phyloP scores from a whole-genome alignment of 2,797 vertebrate genomes.

The Poeciliopsis infans region DNA sequence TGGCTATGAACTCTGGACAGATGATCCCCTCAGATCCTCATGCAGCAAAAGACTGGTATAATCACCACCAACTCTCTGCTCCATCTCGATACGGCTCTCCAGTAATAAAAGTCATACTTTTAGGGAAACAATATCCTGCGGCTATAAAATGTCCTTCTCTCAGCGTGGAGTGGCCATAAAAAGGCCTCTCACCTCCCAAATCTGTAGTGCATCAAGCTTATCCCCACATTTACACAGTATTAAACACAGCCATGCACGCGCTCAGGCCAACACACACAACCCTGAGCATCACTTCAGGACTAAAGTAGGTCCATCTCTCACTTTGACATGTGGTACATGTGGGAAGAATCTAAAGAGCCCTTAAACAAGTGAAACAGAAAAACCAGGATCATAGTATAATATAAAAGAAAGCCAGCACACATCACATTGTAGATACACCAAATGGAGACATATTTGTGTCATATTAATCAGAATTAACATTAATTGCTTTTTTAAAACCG shows the following conservation, averaged over 20 bases:
- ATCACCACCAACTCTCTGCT: conserved; percentile 60
- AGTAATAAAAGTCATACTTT: conserved; percentile 78
- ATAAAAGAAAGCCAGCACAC: conserved; percentile 48
- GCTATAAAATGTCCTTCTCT: conserved; percentile 76
- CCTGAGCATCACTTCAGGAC: conserved; percentile 53
- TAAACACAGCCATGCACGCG: conserved; percentile 46
- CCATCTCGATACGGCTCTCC: conserved; percentile 66
- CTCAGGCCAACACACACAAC: conserved; percentile 43
- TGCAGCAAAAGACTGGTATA: conserved; percentile 70
- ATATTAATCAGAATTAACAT: conserved; percentile 40
- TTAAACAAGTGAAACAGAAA: conserved; percentile 41
- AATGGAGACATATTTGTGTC: conserved; percentile 44
- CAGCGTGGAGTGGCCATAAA: conserved; percentile 72
- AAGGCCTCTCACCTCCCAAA: conserved; percentile 72
- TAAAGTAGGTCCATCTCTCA: conserved; percentile 69
- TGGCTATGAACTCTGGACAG: conserved; percentile 72
- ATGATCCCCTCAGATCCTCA: conserved; percentile 73
- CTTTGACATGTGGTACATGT: conserved; percentile 68
- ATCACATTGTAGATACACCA: conserved; percentile 41
- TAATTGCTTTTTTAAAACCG: conserved; percentile 4
- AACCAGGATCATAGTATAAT: conserved; percentile 38
- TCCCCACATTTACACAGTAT: conserved; percentile 54
- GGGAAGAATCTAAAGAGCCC: conserved; percentile 62
- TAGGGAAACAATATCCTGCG: conserved; percentile 77
- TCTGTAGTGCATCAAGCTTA: conserved; percentile 54